Evolutionary conservation across 2,888 invertebrate genomes (phyloP), one percentile per base, ranked within the genome.

Genomic region (Phrixothrix hirtus): DNA sequence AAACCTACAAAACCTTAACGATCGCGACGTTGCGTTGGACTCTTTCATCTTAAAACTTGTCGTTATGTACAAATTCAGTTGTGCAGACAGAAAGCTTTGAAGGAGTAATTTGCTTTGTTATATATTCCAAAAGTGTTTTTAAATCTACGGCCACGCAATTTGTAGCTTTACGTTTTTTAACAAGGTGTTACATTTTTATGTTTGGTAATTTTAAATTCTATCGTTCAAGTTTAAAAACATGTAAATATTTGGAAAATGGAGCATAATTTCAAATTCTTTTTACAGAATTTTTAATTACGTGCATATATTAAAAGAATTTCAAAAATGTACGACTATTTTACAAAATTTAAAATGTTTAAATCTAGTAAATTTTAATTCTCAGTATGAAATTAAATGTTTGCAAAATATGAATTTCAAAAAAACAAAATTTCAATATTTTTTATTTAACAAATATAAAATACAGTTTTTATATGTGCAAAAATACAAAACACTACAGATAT

Each of bases 101-200:
- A 59, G 58, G 62, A 63, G 64, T 67, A 63, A 67, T 65, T 67
- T 62, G 65, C 67, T 65, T 67, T 65, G 63, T 67, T 66, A 62
- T 58, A 57, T 62, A 64, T 66, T 66, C 63, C 53, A 53, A 60
- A 60, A 63, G 63, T 61, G 64, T 63, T 63, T 62, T 63, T 60
- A 64, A 63, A 62, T 62, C 60, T 56, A 60, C 63, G 62, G 59
- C 61, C 55, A 55, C 60, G 57, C 61, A 63, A 63, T 51, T 50
- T 38, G 49, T 43, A 15, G 37, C 37, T 35, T 34, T 43, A 27
- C 25, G 37, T 32, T 50, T 42, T 50, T 36, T 50, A 43, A 43
- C 34, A 49, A 21, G 37, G 50, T 34, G 43, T 44, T 49, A 44
- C 26, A 43, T 50, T 50, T 50, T 50, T 37, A 44, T 50, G 50